phyloP scores from a whole-genome alignment of 2,797 vertebrate species.

The Meda fulgida region DNA sequence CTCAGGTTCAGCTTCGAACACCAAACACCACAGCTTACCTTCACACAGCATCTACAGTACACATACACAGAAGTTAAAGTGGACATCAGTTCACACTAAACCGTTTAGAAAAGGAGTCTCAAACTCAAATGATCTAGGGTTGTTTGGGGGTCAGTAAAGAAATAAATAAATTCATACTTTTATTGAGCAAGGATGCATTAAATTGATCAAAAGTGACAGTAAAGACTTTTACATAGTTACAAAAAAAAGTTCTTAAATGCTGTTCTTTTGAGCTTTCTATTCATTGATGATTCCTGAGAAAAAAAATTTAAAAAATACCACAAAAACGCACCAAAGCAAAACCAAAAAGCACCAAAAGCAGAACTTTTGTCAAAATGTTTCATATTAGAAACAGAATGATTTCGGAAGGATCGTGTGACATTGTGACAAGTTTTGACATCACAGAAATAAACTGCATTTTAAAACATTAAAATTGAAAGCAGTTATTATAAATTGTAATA shows the following conservation, averaged over 20 bases:
- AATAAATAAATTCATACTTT: background rate
- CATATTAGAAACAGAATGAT: background rate
- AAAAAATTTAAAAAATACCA: too few relatives aligned
- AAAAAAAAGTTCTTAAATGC: background rate
- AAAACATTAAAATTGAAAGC: background rate
- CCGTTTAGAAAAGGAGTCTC: background rate
- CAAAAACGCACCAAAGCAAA: too few relatives aligned
- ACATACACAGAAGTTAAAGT: conserved; percentile 19
- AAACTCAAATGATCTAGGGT: background rate
- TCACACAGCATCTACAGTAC: conserved; percentile 78
- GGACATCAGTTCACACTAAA: background rate
- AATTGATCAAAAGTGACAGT: background rate
- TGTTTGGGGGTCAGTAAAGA: background rate
- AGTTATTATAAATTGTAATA: background rate
- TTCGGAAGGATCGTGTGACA: background rate
- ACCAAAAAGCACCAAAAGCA: background rate
- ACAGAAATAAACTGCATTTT: background rate
- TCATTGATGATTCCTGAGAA: background rate
- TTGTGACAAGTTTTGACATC: background rate
- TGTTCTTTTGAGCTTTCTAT: background rate
- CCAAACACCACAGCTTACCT: conserved; percentile 74
- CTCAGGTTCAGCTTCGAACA: conserved; percentile 62
- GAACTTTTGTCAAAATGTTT: background rate
- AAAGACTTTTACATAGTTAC: background rate
- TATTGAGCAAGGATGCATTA: background rate